phyloP scores from a whole-genome alignment of 2,797 vertebrate genomes.

The Enteromius thamalakanensis region DNA sequence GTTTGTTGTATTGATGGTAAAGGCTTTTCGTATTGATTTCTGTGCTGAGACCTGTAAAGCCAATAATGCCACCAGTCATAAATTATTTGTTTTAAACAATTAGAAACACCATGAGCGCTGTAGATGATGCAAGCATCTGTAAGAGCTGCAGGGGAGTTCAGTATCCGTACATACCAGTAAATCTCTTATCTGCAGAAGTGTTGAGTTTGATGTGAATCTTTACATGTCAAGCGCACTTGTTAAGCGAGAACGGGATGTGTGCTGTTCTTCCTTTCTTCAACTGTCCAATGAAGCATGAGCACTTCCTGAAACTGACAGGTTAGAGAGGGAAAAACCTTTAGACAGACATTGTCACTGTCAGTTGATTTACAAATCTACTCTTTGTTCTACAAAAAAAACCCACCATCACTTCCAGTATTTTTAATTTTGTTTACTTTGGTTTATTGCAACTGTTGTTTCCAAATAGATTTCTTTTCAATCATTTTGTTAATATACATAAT shows the following conservation, averaged over 20 bases:
- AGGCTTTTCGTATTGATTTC: constrained; percentile 58
- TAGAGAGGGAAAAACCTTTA: neutral
- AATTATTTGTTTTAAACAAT: constrained; percentile 60
- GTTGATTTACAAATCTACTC: neutral
- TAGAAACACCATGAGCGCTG: constrained; percentile 42
- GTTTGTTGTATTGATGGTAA: constrained; percentile 49
- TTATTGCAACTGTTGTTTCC: neutral
- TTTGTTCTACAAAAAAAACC: neutral
- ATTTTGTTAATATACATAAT: neutral
- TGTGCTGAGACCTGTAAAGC: constrained; percentile 42
- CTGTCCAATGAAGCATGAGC: neutral
- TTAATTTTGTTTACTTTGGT: neutral
- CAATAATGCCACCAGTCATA: constrained; percentile 48
- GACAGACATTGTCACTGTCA: neutral
- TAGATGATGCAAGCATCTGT: constrained; percentile 37
- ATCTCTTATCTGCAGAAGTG: neutral
- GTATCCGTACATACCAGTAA: neutral
- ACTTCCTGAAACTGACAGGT: constrained; percentile 3
- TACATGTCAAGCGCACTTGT: neutral
- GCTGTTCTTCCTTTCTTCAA: constrained; percentile 4
- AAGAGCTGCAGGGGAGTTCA: constrained; percentile 19
- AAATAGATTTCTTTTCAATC: neutral
- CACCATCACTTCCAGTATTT: neutral
- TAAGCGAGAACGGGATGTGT: neutral
- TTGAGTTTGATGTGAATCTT: constrained; percentile 1